Conservation (phyloP, 2,888 invertebrate genomes). For the Pantelozetes paolii region DNA sequence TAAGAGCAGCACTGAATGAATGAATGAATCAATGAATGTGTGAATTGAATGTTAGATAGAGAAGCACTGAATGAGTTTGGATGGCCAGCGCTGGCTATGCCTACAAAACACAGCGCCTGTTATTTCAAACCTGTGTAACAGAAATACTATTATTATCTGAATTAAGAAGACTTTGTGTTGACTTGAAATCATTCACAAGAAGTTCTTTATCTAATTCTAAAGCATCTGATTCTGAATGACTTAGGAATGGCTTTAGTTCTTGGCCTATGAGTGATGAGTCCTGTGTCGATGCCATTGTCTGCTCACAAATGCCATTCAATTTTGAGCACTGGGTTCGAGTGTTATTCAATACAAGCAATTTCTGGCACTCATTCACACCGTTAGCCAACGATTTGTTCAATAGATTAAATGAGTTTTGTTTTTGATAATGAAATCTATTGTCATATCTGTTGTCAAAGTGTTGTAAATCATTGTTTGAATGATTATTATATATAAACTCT, state of each 20-base stretch:
- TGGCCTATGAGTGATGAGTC: neutral
- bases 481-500: neutral
- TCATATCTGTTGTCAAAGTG: neutral
- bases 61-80: neutral
- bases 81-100: no score
- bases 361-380: constrained; percentile 5
- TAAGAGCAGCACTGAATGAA: neutral
- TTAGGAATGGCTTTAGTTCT: neutral
- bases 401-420: constrained; percentile 4
- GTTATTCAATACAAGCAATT: neutral
- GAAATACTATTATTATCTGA: neutral
- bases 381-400: neutral
- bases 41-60: neutral
- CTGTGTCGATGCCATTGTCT: neutral
- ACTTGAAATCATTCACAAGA: neutral
- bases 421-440: constrained; percentile 10
- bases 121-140: constrained; percentile 14
- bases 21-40: neutral
- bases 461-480: neutral
- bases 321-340: neutral
- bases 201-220: constrained; percentile 17
- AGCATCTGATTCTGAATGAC: neutral
- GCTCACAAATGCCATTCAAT: neutral
- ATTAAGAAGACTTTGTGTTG: constrained; percentile 23
- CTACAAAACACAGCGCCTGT: no score